Evolutionary conservation across 2,113 vertebrate genomes (phyloP), one percentile per base, ranked within the genome.

Genomic region (Poicephalus gulielmi): DNA sequence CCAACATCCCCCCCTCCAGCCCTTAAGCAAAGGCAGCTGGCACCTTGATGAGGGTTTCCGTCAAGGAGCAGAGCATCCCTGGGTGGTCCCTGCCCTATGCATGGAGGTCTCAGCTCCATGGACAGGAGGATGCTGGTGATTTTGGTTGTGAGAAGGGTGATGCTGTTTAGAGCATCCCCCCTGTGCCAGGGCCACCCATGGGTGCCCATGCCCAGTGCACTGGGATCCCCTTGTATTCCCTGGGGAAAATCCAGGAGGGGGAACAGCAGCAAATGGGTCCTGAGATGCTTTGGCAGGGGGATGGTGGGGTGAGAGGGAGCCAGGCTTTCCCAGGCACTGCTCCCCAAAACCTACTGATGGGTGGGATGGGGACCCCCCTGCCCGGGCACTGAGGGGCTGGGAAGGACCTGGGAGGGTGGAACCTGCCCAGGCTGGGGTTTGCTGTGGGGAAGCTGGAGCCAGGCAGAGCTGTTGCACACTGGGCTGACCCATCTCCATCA

Each of bases 261-360:
- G 18, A n/a, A n/a, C 30, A 44, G 41, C 17, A 25, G 41, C 5
- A 10, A 18, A 5, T 0, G 1, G n/a, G 25, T 68, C 43, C 63
- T 12, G 39, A 6, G 1, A 49, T 0, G 0, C 46, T 70, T 5
- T 28, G 63, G 50, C 37, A 55, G 33, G 31, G 30, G 18, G 3
- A 12, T 0, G 35, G 0, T 3, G 23, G 6, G 0, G 1, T 0
- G 2, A 8, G 6, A 0, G 0, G 24, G 41, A 5, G 18, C 1
- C 1, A 0, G 33, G 35, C 24, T 64, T 39, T 22, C 7, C 47
- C 52, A 15, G 28, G 37, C n/a, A 11, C 46, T 5, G 22, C 70
- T 30, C 70, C 66, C 41, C 71, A 80, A 35, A 57, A 28, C 25
- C 76, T 19, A 57, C 52, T 28, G 10, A 33, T 0, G 2, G 27